phyloP scores from a whole-genome alignment of 2,888 invertebrate genomes.

The Drosophila mulleri region DNA sequence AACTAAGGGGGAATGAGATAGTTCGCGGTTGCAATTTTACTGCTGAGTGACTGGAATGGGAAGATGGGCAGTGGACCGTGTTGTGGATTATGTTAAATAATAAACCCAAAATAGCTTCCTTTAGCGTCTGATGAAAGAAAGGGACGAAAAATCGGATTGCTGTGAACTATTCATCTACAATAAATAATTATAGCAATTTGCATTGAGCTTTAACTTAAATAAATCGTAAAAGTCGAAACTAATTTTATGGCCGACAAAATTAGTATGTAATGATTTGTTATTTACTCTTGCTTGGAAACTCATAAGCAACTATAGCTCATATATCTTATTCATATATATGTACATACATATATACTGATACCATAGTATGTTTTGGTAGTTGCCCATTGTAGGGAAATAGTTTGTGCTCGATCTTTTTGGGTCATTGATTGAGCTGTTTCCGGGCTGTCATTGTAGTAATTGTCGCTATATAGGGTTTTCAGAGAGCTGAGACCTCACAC shows the following conservation, averaged over 20 bases:
- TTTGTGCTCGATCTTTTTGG: slow-evolving; percentile 1
- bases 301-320: neutral
- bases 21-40: no score
- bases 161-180: neutral
- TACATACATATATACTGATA: neutral
- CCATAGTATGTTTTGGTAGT: neutral
- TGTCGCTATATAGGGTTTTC: slow-evolving; percentile 23
- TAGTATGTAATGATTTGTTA: neutral
- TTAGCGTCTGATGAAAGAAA: neutral
- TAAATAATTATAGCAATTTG: neutral
- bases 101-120: neutral
- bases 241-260: neutral
- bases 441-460: slow-evolving; percentile 51
- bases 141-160: neutral
- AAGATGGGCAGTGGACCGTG: no score
- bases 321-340: neutral
- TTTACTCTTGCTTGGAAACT: neutral
- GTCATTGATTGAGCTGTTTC: slow-evolving; percentile 66
- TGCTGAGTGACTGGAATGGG: no score
- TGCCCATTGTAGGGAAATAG: neutral
- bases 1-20: no score
- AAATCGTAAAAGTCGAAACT: no score
- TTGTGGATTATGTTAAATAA: neutral
- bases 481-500: slow-evolving; percentile 45
- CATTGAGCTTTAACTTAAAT: neutral